phyloP scores from a whole-genome alignment of 2,113 vertebrate genomes.

The Xenopus tropicalis region DNA sequence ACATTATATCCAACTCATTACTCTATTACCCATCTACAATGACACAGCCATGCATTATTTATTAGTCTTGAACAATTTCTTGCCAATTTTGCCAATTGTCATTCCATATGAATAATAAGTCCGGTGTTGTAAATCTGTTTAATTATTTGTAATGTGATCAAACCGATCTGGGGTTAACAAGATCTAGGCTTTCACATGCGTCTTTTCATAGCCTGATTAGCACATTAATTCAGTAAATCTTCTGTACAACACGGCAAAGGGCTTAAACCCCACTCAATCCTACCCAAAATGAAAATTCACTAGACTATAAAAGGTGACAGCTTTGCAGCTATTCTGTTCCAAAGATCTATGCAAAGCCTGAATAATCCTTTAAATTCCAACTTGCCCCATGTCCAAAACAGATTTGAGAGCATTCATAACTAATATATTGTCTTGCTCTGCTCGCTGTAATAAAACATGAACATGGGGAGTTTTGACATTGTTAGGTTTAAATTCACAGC shows the following conservation, averaged over 20 bases:
- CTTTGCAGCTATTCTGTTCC: constrained; percentile 59
- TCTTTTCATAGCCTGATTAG: constrained; percentile 50
- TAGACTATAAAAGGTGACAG: constrained; percentile 65
- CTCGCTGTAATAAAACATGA: constrained; percentile 32
- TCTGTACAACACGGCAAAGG: constrained; percentile 48
- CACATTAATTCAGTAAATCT: constrained; percentile 50
- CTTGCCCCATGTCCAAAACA: constrained; percentile 36
- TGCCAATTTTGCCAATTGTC: constrained; percentile 51
- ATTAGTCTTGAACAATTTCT: constrained; percentile 48
- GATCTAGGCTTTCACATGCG: constrained; percentile 44
- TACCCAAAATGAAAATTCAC: constrained; percentile 58
- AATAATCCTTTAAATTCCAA: constrained; percentile 69
- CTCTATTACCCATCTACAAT: constrained; percentile 25
- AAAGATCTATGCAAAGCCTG: constrained; percentile 65
- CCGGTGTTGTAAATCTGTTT: constrained; percentile 54
- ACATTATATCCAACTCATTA: too few relatives aligned
- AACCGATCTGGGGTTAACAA: constrained; percentile 48
- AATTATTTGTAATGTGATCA: constrained; percentile 55
- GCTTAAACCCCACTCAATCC: constrained; percentile 23
- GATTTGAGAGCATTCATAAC: constrained; percentile 46
- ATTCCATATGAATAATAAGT: constrained; percentile 52
- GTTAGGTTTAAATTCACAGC: constrained; percentile 42
- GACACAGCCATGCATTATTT: constrained; percentile 49
- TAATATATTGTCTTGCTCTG: constrained; percentile 47
- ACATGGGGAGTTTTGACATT: constrained; percentile 41